Conservation (phyloP, 2,797 vertebrate species). For the Synaphobranchus kaupii region DNA sequence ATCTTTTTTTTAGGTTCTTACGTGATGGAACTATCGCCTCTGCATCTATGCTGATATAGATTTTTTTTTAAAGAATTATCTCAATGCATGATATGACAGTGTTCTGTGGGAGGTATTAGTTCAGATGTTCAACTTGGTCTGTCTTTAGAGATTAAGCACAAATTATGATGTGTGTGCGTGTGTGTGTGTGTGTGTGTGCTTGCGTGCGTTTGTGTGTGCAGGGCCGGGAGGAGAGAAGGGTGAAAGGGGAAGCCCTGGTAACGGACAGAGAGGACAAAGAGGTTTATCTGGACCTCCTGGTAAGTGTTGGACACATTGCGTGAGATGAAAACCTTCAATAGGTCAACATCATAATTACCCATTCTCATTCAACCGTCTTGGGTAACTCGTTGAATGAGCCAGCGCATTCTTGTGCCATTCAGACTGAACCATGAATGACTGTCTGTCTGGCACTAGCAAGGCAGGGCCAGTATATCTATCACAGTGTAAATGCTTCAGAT, state of each 20-base stretch:
- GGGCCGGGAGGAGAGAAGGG: constrained; percentile 91
- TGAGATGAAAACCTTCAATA: background rate
- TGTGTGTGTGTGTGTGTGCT: background rate
- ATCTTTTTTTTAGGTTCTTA: background rate
- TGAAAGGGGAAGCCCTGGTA: constrained; percentile 77
- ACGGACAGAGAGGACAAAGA: constrained; percentile 84
- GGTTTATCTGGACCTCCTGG: constrained; percentile 84
- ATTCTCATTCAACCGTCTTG: background rate
- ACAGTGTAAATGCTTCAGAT: background rate
- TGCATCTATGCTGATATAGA: too few species aligned
- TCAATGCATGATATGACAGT: background rate
- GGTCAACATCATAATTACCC: background rate
- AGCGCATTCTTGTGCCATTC: too few species aligned
- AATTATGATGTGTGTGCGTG: background rate
- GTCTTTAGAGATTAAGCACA: background rate
- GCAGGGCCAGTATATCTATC: background rate
- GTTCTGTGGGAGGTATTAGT: background rate
- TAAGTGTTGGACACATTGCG: constrained; percentile 58
- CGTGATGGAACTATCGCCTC: too few species aligned
- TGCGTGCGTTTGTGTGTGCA: constrained; percentile 54
- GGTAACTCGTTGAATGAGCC: background rate
- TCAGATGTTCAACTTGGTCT: background rate
- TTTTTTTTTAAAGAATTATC: background rate
- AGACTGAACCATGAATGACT: background rate
- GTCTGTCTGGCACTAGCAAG: background rate